phyloP scores from a whole-genome alignment of 1,140 invertebrate species.

The Drosophila malerkotliana region DNA sequence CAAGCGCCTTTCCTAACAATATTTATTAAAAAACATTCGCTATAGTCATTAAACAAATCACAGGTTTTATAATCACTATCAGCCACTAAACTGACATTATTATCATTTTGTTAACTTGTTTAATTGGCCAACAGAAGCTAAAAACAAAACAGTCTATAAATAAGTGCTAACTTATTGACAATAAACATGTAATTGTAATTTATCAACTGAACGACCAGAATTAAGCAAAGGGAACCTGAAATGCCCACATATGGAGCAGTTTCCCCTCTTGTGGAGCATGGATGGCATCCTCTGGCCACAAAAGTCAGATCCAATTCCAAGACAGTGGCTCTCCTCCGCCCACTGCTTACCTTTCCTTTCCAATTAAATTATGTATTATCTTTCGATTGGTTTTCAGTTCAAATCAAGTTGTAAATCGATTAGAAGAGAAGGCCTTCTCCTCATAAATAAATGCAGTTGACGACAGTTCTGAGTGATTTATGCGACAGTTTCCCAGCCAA shows the following conservation, averaged over 20 bases:
- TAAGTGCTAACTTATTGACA: constrained; percentile 42
- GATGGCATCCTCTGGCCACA: constrained; percentile 10
- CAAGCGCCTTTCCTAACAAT: background rate
- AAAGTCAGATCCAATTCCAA: constrained; percentile 14
- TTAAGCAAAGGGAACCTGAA: constrained; percentile 1
- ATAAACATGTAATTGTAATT: constrained; percentile 16
- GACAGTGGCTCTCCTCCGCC: constrained; percentile 22
- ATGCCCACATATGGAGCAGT: constrained; percentile 24
- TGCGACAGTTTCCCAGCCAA: constrained; percentile 30
- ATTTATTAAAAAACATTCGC: constrained; percentile 1
- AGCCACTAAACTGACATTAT: constrained; percentile 33
- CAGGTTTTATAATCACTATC: constrained; percentile 19
- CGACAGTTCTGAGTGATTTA: constrained; percentile 44
- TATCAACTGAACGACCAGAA: constrained; percentile 22
- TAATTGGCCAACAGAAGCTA: constrained; percentile 25
- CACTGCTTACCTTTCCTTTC: too few relatives aligned
- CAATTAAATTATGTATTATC: constrained; percentile 47
- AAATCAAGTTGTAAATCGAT: constrained; percentile 50
- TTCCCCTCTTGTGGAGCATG: background rate
- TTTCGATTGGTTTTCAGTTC: constrained; percentile 36
- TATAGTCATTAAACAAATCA: constrained; percentile 16
- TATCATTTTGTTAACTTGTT: constrained; percentile 50
- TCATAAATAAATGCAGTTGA: constrained; percentile 40
- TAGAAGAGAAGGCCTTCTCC: constrained; percentile 5
- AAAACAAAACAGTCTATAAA: constrained; percentile 37